Base-by-base conservation (phyloP, 2,797 vertebrate genomes). In the Coregonus sp. region DNA sequence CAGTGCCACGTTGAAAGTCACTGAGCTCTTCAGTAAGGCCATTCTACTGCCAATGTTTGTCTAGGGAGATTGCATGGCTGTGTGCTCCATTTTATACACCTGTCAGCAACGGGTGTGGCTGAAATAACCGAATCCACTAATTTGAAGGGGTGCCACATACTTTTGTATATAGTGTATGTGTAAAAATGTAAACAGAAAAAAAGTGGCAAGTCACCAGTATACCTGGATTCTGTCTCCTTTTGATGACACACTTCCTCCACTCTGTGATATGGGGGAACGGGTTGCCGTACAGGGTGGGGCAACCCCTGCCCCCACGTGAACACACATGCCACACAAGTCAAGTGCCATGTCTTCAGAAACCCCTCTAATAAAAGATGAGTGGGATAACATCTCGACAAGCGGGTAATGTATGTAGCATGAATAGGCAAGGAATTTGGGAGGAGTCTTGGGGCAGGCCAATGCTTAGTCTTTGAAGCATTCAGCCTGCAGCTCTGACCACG, bases 361-460 rank as follows among this genome's bases (percentile, higher is more conserved):
- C 56, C 54, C 29, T 74, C 33, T 4, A 83, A 82, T 67, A 77
- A 81, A 59, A 70, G 72, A 76, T 20, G 63, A 83, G 70, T 54
- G 73, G 74, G 75, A 89, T 68, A 79, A 77, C 75, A 82, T 80
- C 75, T 73, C 70, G 79, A 75, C 76, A 47, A 5, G 15, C 11
- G 4, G 69, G 82, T 83, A 76, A 86, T 84, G 56, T 81, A 76
- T 73, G 47, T 54, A 79, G 81, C 63, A 51, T 84, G 86, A 88
- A 84, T 74, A 84, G 73, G 78, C 50, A 77, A 86, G 82, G 89
- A 88, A 89, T 89, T 86, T 81, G 77, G 71, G 70, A 73, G 73
- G 72, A 80, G 79, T 75, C 52, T n/a, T 59, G 54, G n/a, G 54
- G 16, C 54, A 61, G 75, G 75, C 37, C 29, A 72, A 37, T 18